phyloP scores from a whole-genome alignment of 1,140 invertebrate species.

The Artemia franciscana region DNA sequence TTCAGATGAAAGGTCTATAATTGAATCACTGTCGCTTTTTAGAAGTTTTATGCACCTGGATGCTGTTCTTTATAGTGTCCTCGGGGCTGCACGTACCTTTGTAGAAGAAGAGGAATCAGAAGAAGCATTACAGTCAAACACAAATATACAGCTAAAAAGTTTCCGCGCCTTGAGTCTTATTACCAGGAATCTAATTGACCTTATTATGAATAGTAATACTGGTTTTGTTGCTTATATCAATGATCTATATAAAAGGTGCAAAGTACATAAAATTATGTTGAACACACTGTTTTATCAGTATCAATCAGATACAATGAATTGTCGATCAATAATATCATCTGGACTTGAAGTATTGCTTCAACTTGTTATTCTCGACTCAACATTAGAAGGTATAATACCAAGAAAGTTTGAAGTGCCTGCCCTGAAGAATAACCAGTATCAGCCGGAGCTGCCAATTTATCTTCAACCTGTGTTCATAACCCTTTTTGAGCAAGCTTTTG shows the following conservation, averaged over 20 bases:
- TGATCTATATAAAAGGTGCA: neutral
- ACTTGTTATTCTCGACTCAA: neutral
- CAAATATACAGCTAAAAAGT: neutral
- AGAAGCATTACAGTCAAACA: neutral
- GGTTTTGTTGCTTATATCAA: neutral
- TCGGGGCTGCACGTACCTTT: slow-evolving; percentile 57
- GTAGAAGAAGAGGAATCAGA: slow-evolving; percentile 33
- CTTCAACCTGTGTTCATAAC: slow-evolving; percentile 68
- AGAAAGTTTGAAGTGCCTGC: neutral
- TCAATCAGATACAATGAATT: neutral
- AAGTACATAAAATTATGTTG: neutral
- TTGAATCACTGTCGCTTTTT: slow-evolving; percentile 25
- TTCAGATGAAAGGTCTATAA: slow-evolving; percentile 35
- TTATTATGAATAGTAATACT: neutral
- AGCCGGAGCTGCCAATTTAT: slow-evolving; percentile 36
- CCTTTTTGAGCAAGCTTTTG: slow-evolving; percentile 48
- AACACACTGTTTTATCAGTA: neutral
- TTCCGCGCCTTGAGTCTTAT: neutral
- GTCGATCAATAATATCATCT: slow-evolving; percentile 10
- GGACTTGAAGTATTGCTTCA: neutral
- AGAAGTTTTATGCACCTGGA: slow-evolving; percentile 63
- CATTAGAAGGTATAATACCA: neutral
- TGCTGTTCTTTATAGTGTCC: slow-evolving; percentile 45
- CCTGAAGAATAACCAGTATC: slow-evolving; percentile 12
- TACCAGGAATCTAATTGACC: neutral